Base-by-base conservation (phyloP, 2,113 vertebrate species). In the Halichoerus grypus region DNA sequence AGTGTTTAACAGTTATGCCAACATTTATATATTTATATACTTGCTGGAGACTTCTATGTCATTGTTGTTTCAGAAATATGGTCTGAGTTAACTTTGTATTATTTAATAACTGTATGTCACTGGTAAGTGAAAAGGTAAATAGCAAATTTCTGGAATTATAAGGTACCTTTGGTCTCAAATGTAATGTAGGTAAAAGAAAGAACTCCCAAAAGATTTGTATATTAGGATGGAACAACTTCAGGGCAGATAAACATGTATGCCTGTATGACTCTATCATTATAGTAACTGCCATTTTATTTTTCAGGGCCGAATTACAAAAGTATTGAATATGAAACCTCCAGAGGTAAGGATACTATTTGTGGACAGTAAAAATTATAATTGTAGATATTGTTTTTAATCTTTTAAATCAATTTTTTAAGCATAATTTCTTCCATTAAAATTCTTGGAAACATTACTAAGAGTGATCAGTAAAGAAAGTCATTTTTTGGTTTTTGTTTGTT, bases 291-390 rank as follows among this genome's bases (percentile, higher is more conserved):
- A 95, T 96, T 98, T 94, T 97, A 10, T 97, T 97, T 77, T 98
- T 98, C 84, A 99, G 99, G 99, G 99, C 16, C 99, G 99, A 98
- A 99, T 99, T 98, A 99, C 99, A 26, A 99, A 99, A 98, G 99
- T 99, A 94, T 97, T 99, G 71, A 99, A 99, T 97, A 99, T 99
- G 99, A 99, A 99, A 94, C 99, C 99, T 86, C 98, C 99, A 92
- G 99, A 99, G 99, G 99, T 99, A 99, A 99, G 98, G 92, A 31
- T 88, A 5, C 4, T 83, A 19, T 87, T 72, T 96, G 26, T 94
- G 10, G 7, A 33, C 11, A 51, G 11, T 92, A 92, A 96, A 89
- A 84, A 39, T 82, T 57, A 3, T 74, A 19, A 80, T 72, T 88
- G 42, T 72, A 71, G 24, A 55, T 93, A 51, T 1, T 88, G 7